A percentile compares a stretch with the other conserved stretches of the same genome.
Evolutionary conservation across 2,797 vertebrate species (phyloP).

Genomic region (Sebastes itinus): DNA sequence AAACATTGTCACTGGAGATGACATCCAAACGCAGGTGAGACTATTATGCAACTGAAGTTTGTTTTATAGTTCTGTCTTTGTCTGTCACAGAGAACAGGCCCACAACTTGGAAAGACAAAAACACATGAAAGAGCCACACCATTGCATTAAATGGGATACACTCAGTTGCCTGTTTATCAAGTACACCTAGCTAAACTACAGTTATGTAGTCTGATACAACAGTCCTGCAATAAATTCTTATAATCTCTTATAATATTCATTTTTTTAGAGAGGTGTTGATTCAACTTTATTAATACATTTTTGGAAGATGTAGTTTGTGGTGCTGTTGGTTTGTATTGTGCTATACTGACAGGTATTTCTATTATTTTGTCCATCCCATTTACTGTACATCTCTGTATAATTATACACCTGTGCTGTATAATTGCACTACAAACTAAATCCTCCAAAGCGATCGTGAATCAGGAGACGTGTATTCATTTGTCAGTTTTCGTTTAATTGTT

Average conservation of each 20-base stretch:
- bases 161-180: no score
- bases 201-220: background rate
- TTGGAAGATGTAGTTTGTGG: no score
- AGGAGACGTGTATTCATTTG: background rate
- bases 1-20: slow-evolving; percentile 98
- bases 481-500: background rate
- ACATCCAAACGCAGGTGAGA: slow-evolving; percentile 96
- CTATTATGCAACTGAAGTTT: background rate
- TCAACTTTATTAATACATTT: background rate
- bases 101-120: background rate
- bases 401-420: no score
- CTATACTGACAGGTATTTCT: no score
- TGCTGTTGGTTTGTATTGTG: no score
- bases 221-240: background rate
- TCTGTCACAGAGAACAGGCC: background rate
- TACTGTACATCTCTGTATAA: no score
- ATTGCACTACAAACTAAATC: no score
- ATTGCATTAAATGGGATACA: no score
- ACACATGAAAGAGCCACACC: background rate
- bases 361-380: no score
- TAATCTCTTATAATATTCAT: background rate
- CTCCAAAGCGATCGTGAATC: fast-evolving
- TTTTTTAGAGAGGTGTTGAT: background rate
- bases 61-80: background rate
- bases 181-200: background rate